Evolutionary conservation across 2,888 invertebrate genomes (phyloP), one percentile per base, ranked within the genome.

Genomic region (Drosophila hamatofila): DNA sequence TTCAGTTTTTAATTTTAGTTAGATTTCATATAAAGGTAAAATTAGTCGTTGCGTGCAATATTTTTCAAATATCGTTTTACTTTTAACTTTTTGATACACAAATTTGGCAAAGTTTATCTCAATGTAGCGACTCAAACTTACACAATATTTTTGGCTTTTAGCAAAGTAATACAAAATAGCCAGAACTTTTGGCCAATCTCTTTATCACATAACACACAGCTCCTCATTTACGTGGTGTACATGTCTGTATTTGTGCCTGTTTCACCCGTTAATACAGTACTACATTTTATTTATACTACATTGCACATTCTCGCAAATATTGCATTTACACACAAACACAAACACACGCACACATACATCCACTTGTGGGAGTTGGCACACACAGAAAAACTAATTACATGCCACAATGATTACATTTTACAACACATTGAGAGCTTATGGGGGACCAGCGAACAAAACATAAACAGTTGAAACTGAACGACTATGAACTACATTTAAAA

Each of bases 341-440:
- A 6, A 11, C 46, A 27, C 9, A 60, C 48, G 48, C 42, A 21
- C 21, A 1, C 27, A n/a, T 27, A 11, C 30, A 18, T 8, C 14
- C 67, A 57, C 67, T 62, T 37, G 46, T 52, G 57, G 61, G 37
- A 44, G 62, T 37, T 62, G 67, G 58, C 41, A 46, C 71, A 78
- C 72, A 76, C 70, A 83, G 75, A 85, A 82, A 89, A 88, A 88
- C 86, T 86, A 86, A 86, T 86, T 86, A 89, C 80, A 89, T 79
- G 89, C 88, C 89, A 85, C 86, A 86, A 89, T 85, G 88, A 82
- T 88, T 86, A 80, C 76, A 89, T 86, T 84, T 85, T 87, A 76
- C 82, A 84, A 67, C 67, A 72, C 80, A 87, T 75, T 59, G 74
- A 75, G 88, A 74, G 84, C 52, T 66, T 41, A 46, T 61, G 30